Conservation (phyloP, 2,797 vertebrate species). For the Potorous gilbertii region DNA sequence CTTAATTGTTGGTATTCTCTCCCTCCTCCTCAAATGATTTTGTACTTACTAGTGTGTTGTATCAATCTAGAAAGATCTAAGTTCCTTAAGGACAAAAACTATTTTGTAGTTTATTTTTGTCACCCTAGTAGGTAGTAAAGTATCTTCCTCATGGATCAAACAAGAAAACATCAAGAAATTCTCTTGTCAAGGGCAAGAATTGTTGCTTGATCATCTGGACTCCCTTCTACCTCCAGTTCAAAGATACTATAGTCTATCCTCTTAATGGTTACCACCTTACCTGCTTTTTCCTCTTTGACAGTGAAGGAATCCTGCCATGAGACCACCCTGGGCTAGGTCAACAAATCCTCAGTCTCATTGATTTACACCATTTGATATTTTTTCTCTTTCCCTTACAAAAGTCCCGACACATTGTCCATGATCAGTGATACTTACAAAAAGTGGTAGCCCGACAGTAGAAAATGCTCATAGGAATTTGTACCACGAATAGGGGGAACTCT, state of each 20-base stretch:
- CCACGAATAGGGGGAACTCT: not conserved
- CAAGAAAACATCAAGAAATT: not conserved
- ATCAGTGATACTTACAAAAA: not conserved
- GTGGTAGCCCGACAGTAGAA: accelerated
- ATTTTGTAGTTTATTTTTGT: not conserved
- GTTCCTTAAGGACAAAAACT: not conserved
- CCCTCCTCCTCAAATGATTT: not conserved
- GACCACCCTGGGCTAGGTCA: not conserved
- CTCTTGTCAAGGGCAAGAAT: not conserved
- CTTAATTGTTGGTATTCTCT: not conserved
- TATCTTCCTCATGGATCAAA: not conserved
- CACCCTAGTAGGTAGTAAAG: not conserved
- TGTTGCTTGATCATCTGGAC: not conserved
- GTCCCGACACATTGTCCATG: not conserved
- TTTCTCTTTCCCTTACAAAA: conserved; percentile 37
- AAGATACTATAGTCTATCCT: not conserved
- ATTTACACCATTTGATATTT: conserved; percentile 4
- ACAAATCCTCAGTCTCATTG: not conserved
- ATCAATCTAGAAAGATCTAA: not conserved
- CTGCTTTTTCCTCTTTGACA: not conserved
- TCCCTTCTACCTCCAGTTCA: not conserved
- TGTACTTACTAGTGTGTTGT: not conserved
- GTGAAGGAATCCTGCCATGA: not conserved
- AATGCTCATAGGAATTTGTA: not conserved
- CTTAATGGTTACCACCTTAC: not conserved